Conservation (phyloP, 2,888 invertebrate species). For the Orthonychiurus folsomi region DNA sequence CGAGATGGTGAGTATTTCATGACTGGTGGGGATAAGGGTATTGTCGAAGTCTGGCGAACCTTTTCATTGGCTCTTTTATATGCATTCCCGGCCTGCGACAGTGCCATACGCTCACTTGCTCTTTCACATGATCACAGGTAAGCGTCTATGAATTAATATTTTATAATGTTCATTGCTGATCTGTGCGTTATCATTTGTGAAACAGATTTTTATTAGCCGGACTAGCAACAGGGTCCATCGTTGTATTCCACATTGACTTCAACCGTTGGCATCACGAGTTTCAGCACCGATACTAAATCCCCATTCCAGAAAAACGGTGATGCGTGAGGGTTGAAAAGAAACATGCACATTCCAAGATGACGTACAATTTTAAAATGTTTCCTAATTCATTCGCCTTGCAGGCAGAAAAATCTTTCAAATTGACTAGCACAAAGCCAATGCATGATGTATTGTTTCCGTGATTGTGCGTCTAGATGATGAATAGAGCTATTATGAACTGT, state of each 20-base stretch:
- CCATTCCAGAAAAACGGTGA: background rate
- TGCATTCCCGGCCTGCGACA: slow-evolving; percentile 95
- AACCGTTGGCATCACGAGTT: slow-evolving; percentile 96
- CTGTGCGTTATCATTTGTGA: slow-evolving; percentile 36
- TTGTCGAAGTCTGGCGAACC: slow-evolving; percentile 96
- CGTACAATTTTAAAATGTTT: background rate
- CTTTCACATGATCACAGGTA: slow-evolving; percentile 98
- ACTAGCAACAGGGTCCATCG: slow-evolving; percentile 90
- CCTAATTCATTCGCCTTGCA: background rate
- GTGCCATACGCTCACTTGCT: slow-evolving; percentile 85
- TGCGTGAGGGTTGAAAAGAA: background rate
- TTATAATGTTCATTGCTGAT: background rate
- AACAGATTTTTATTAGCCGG: slow-evolving; percentile 93
- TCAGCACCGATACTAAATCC: slow-evolving; percentile 75
- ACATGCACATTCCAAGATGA: background rate
- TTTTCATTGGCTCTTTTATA: slow-evolving; percentile 94
- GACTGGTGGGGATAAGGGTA: slow-evolving; percentile 92
- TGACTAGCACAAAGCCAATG: no score
- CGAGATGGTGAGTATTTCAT: slow-evolving; percentile 98
- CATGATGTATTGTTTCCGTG: no score
- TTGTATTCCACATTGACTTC: slow-evolving; percentile 99
- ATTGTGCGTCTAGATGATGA: no score
- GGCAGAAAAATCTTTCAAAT: no score
- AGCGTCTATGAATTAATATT: background rate
- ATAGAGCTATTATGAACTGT: no score